phyloP scores from a whole-genome alignment of 2,797 vertebrate genomes.

The Discoglossus pictus region DNA sequence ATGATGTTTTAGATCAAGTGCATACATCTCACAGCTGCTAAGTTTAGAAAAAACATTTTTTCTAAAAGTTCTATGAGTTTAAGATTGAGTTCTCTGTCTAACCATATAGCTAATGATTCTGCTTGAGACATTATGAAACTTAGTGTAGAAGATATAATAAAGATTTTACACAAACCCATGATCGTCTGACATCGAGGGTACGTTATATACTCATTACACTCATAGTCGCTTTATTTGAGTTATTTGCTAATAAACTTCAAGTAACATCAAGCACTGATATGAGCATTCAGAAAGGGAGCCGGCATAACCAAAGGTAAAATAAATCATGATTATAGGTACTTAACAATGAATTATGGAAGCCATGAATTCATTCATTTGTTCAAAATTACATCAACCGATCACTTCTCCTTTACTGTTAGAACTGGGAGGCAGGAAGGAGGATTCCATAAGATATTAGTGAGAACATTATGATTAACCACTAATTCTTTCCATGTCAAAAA shows the following conservation, averaged over 20 bases:
- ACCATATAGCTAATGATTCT: conserved; percentile 3
- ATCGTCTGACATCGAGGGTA: conserved; percentile 13
- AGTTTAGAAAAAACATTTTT: too few relatives aligned
- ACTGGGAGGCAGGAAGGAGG: conserved; percentile 48
- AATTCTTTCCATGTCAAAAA: conserved; percentile 51
- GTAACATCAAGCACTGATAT: conserved; percentile 17
- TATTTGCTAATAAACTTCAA: conserved; percentile 10
- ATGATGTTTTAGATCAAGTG: too few relatives aligned
- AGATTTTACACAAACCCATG: conserved; percentile 1
- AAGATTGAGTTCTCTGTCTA: not conserved
- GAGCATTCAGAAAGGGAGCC: not conserved
- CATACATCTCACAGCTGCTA: too few relatives aligned
- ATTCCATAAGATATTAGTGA: conserved; percentile 52
- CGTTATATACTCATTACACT: conserved; percentile 15
- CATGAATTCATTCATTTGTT: not conserved
- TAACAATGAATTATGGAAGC: conserved; percentile 34
- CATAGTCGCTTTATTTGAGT: not conserved
- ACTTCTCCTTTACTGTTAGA: conserved; percentile 53
- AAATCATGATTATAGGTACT: conserved; percentile 36
- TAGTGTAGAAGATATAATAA: conserved; percentile 5
- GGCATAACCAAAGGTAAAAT: conserved; percentile 36
- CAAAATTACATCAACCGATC: conserved; percentile 48
- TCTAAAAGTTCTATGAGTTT: too few relatives aligned
- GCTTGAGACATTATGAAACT: conserved; percentile 1
- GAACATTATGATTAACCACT: conserved; percentile 57